phyloP scores from a whole-genome alignment of 2,888 invertebrate genomes.

The Macrophya annulata region DNA sequence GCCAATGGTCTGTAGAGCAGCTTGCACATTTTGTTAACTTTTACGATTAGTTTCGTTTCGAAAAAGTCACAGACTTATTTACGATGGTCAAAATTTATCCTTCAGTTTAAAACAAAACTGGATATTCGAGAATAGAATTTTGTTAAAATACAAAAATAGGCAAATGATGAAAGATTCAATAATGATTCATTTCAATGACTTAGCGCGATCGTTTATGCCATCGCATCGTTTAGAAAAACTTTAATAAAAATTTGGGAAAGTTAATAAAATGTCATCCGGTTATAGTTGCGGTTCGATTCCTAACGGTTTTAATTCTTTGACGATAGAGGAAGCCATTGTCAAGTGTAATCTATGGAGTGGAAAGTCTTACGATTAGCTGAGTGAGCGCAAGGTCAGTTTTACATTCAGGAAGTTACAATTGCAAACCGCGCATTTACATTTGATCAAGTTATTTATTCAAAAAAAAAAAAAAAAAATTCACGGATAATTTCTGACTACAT shows the following conservation, averaged over 20 bases:
- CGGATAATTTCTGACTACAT: background rate
- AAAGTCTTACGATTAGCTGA: slow-evolving; percentile 29
- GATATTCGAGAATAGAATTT: background rate
- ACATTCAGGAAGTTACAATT: background rate
- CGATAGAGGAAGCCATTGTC: slow-evolving; percentile 32
- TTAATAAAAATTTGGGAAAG: background rate
- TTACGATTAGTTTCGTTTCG: background rate
- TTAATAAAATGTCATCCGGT: background rate
- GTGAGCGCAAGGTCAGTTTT: slow-evolving; percentile 10
- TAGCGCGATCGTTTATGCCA: background rate
- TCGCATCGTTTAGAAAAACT: background rate
- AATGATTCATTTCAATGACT: background rate
- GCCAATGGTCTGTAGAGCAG: slow-evolving; percentile 18
- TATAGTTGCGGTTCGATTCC: background rate
- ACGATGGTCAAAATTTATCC: background rate
- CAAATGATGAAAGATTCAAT: background rate
- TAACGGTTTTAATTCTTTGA: slow-evolving; percentile 23
- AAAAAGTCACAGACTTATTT: background rate
- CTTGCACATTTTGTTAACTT: slow-evolving; percentile 24
- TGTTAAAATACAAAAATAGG: background rate
- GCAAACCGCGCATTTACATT: too few species aligned
- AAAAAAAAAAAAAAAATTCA: background rate
- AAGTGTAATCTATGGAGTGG: slow-evolving; percentile 31
- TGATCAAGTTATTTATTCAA: too few species aligned
- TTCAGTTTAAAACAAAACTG: background rate